These are phyloP conservation scores for Silurus lanzhouensis DNA, from an alignment of 2,797 vertebrate species.

Conservation along the genomic window DNA sequence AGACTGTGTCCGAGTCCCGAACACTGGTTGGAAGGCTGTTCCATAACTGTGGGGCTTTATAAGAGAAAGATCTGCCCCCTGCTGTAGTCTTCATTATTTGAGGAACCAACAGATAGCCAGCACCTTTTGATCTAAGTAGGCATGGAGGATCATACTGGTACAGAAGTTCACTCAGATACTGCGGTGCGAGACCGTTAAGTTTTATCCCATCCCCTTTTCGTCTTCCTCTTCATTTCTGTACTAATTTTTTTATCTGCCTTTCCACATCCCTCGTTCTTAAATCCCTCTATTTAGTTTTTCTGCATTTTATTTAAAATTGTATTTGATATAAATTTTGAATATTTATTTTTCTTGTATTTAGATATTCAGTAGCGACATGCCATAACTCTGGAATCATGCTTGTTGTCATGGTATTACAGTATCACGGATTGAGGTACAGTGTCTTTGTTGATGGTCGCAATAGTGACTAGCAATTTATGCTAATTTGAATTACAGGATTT, in stretches of 20 bases:
- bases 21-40: too few species aligned
- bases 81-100: too few species aligned
- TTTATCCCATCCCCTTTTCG: constrained; percentile 48
- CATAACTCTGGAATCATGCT: neutral
- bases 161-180: too few species aligned
- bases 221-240: constrained; percentile 51
- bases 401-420: neutral
- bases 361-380: neutral
- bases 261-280: neutral
- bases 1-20: too few species aligned
- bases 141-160: too few species aligned
- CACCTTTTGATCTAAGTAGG: too few species aligned
- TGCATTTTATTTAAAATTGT: neutral
- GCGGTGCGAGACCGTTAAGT: too few species aligned
- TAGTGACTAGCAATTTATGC: neutral
- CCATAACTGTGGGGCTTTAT: too few species aligned
- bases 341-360: neutral
- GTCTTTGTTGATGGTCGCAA: too few species aligned
- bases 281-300: neutral
- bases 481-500: neutral
- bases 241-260: neutral
- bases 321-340: neutral
- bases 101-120: too few species aligned
- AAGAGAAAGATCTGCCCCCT: too few species aligned
- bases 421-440: too few species aligned